Evolutionary conservation across 2,797 vertebrate species (phyloP).

Genomic region (Hafferia zeledoni): DNA sequence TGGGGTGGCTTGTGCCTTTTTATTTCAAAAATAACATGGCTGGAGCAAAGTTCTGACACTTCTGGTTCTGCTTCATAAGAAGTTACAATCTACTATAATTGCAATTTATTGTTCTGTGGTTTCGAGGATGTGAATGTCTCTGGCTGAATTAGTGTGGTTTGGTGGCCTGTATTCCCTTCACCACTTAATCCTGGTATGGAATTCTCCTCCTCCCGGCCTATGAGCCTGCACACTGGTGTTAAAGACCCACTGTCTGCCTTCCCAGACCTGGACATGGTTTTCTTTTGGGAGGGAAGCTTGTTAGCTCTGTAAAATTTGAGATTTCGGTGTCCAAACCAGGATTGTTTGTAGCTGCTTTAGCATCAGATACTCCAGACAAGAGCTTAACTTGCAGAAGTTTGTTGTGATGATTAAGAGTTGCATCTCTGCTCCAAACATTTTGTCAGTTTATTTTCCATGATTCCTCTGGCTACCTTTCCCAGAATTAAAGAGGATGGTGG

Average conservation of each 20-base stretch:
- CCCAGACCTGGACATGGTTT: background rate
- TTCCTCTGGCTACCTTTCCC: background rate
- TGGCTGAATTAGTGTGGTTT: background rate
- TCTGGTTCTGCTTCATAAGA: background rate
- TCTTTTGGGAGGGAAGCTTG: background rate
- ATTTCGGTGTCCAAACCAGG: background rate
- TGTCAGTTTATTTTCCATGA: background rate
- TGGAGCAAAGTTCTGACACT: background rate
- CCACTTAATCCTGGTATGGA: background rate
- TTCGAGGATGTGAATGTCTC: background rate
- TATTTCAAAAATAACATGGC: fast-evolving
- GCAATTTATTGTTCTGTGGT: background rate
- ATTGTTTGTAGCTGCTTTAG: background rate
- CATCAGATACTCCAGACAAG: background rate
- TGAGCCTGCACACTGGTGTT: background rate
- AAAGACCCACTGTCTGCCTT: background rate
- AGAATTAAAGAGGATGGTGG: background rate
- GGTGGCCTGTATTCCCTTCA: background rate
- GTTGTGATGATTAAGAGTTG: background rate
- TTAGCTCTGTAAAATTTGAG: background rate
- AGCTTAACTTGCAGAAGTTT: background rate
- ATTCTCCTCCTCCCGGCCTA: background rate
- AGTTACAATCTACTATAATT: background rate
- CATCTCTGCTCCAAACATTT: background rate
- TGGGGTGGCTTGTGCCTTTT: background rate